These are phyloP conservation scores for Vulpes vulpes DNA, from an alignment of 2,113 vertebrate species.

Conservation along the genomic window DNA sequence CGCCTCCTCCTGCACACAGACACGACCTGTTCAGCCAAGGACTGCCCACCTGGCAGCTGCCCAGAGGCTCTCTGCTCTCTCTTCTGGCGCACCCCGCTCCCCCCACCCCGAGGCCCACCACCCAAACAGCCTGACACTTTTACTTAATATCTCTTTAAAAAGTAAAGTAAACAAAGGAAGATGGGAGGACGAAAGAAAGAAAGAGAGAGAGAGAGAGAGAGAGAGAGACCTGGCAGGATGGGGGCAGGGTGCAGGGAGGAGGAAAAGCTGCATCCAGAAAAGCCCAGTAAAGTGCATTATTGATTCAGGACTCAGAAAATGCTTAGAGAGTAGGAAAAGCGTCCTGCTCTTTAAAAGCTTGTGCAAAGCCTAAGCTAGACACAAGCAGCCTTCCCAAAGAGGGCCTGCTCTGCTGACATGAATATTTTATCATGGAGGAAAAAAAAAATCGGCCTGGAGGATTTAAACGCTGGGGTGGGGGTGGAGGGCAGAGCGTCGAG, in stretches of 20 bases:
- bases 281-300: constrained; percentile 87
- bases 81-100: background rate
- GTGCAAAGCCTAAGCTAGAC: constrained; percentile 84
- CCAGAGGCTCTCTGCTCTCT: background rate
- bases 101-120: background rate
- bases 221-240: background rate
- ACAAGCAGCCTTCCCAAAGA: constrained; percentile 87
- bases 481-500: constrained; percentile 40
- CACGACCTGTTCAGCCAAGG: background rate
- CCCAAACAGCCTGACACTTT: background rate
- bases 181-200: background rate
- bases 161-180: background rate
- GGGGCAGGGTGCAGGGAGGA: background rate
- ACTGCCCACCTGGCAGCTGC: constrained; percentile 42
- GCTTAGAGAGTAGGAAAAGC: constrained; percentile 90
- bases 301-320: constrained; percentile 89
- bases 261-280: constrained; percentile 13
- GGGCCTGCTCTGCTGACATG: constrained; percentile 91
- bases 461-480: constrained; percentile 41
- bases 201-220: background rate
- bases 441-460: constrained; percentile 73
- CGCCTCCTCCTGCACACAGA: background rate
- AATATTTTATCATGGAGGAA: constrained; percentile 94
- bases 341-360: constrained; percentile 90
- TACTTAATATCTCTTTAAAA: background rate